These are phyloP conservation scores for Lamproptera curius DNA, from an alignment of 2,888 invertebrate genomes.

Conservation along the genomic window DNA sequence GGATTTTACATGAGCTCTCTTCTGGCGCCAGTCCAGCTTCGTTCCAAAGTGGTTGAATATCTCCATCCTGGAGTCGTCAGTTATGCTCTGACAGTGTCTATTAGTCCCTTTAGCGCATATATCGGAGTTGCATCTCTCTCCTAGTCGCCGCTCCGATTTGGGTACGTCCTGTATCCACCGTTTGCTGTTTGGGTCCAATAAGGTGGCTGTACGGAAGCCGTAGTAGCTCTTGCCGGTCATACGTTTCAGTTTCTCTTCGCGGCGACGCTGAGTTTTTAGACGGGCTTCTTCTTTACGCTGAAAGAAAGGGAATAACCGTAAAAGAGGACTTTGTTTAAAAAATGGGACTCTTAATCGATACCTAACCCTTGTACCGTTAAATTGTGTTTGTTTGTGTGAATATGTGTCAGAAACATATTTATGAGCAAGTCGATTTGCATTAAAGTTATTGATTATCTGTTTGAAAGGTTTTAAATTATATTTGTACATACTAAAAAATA, in stretches of 20 bases:
- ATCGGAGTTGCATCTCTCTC: conserved; percentile 41
- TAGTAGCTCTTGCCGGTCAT: conserved; percentile 57
- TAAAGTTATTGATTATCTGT: too few relatives aligned
- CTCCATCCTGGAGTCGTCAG: conserved; percentile 33
- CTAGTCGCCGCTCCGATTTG: conserved; percentile 46
- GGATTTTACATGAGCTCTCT: conserved; percentile 41
- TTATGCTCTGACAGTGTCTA: conserved; percentile 37
- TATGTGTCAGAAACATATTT: too few relatives aligned
- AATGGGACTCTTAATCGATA: not conserved
- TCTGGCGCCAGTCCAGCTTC: conserved; percentile 47
- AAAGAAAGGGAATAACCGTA: conserved; percentile 23
- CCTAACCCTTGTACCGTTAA: too few relatives aligned
- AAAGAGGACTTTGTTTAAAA: not conserved
- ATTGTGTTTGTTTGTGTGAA: too few relatives aligned
- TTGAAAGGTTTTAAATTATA: too few relatives aligned
- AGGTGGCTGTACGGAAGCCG: conserved; percentile 40
- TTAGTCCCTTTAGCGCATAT: conserved; percentile 37
- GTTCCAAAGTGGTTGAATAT: conserved; percentile 55
- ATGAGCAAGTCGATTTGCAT: too few relatives aligned
- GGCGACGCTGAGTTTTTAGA: conserved; percentile 39
- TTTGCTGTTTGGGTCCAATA: conserved; percentile 28
- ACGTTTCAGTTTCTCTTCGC: conserved; percentile 46
- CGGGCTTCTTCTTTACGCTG: conserved; percentile 38
- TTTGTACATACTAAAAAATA: too few relatives aligned
- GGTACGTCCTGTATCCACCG: conserved; percentile 54